Evolutionary conservation across 2,888 invertebrate species (phyloP).

Genomic region (Altica lythri): DNA sequence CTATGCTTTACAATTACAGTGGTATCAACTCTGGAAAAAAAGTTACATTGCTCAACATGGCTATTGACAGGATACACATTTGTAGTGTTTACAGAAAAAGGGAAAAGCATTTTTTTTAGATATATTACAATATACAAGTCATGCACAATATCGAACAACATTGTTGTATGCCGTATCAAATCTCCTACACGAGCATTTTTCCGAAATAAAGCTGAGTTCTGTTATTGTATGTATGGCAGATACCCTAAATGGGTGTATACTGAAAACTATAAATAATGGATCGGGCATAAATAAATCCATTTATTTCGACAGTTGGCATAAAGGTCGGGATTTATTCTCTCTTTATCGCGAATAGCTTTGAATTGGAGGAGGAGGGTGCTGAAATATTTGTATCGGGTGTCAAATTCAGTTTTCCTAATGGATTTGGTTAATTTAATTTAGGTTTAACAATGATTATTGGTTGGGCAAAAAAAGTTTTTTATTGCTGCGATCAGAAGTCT

Average conservation of each 20-base stretch:
- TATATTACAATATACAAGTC: constrained; percentile 12
- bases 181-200: constrained; percentile 15
- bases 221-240: constrained; percentile 27
- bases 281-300: constrained; percentile 52
- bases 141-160: constrained; percentile 3
- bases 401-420: no score
- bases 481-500: no score
- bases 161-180: constrained; percentile 12
- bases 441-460: no score
- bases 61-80: no score
- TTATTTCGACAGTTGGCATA: constrained; percentile 48
- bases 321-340: constrained; percentile 45
- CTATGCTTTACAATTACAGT: no score
- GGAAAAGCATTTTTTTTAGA: not conserved
- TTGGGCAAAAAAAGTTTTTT: no score
- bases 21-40: no score
- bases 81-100: not conserved
- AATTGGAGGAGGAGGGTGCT: constrained; percentile 7
- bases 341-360: constrained; percentile 18
- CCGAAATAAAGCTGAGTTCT: constrained; percentile 10
- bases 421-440: no score
- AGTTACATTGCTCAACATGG: no score
- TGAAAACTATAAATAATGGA: constrained; percentile 53
- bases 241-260: constrained; percentile 48
- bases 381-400: constrained; percentile 17